A percentile compares a stretch with the other conserved stretches of the same genome.
These are phyloP conservation scores for Rhodeus uyekii DNA, from an alignment of 2,797 vertebrate genomes.

Conservation along the genomic window DNA sequence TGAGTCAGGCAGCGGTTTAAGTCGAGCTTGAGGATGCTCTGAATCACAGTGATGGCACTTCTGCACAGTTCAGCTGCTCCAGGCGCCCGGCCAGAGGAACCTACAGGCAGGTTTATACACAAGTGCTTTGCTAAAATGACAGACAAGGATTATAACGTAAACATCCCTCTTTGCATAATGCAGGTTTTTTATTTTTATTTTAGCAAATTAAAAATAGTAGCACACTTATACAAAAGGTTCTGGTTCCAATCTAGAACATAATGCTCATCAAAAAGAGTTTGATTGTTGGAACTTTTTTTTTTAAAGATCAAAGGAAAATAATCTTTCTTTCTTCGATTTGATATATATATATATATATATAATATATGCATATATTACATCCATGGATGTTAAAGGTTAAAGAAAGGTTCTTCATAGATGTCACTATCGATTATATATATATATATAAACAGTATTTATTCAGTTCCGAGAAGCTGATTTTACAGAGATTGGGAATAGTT, in stretches of 20 bases:
- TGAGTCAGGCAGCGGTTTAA: constrained; percentile 4
- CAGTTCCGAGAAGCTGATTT: neutral
- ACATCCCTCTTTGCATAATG: constrained; percentile 19
- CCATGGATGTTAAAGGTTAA: no score
- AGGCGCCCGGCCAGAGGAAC: constrained; percentile 45
- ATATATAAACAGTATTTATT: neutral
- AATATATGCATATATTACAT: no score
- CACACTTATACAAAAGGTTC: constrained; percentile 12
- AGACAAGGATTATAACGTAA: constrained; percentile 19
- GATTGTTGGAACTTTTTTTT: neutral
- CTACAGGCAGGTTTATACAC: constrained; percentile 52
- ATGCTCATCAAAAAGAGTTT: neutral
- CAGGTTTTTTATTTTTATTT: neutral
- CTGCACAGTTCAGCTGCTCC: constrained; percentile 31
- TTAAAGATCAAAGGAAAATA: neutral
- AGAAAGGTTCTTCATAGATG: no score
- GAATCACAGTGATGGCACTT: constrained; percentile 33
- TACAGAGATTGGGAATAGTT: neutral
- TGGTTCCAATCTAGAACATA: constrained; percentile 19
- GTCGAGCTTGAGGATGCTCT: neutral
- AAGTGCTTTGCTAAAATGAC: constrained; percentile 48
- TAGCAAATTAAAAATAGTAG: neutral
- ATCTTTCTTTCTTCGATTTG: no score
- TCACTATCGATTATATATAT: neutral
- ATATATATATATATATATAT: neutral